These are phyloP conservation scores for Blastobasis lacticolella DNA, from an alignment of 2,888 invertebrate species.

Conservation along the genomic window DNA sequence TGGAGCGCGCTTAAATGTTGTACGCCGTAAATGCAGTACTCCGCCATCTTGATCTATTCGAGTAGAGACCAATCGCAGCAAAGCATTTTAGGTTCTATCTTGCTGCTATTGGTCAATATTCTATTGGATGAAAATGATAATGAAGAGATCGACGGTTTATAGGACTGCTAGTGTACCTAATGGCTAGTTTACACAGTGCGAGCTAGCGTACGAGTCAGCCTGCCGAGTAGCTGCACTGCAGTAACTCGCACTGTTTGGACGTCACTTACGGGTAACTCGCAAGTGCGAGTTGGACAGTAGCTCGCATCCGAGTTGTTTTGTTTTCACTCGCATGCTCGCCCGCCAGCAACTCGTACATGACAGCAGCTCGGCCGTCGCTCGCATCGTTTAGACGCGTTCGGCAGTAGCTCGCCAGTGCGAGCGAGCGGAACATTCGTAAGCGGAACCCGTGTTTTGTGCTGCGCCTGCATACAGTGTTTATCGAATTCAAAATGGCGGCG, in stretches of 20 bases:
- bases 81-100: too few species aligned
- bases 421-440: slow-evolving; percentile 10
- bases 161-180: too few species aligned
- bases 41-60: too few species aligned
- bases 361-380: slow-evolving; percentile 17
- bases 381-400: slow-evolving; percentile 19
- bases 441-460: slow-evolving; percentile 13
- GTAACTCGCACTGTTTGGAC: slow-evolving; percentile 11
- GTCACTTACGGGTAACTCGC: slow-evolving; percentile 14
- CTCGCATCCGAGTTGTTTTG: slow-evolving; percentile 12
- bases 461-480: slow-evolving; percentile 12
- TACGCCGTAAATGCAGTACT: too few species aligned
- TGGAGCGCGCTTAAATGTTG: too few species aligned
- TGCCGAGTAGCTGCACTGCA: slow-evolving; percentile 1
- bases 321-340: slow-evolving; percentile 12
- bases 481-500: slow-evolving; percentile 14
- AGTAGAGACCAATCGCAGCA: too few species aligned
- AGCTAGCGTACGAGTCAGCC: too few species aligned
- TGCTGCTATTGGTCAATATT: too few species aligned
- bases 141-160: too few species aligned
- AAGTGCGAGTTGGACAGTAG: slow-evolving; percentile 15
- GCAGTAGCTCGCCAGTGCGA: slow-evolving; percentile 16
- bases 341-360: slow-evolving; percentile 16
- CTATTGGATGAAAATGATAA: too few species aligned
- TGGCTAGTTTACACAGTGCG: slow-evolving; percentile 4